Percentiles rank a stretch among this genome's conserved stretches.
Evolutionary conservation across 2,888 invertebrate genomes (phyloP).

Genomic region (Noctua janthina): DNA sequence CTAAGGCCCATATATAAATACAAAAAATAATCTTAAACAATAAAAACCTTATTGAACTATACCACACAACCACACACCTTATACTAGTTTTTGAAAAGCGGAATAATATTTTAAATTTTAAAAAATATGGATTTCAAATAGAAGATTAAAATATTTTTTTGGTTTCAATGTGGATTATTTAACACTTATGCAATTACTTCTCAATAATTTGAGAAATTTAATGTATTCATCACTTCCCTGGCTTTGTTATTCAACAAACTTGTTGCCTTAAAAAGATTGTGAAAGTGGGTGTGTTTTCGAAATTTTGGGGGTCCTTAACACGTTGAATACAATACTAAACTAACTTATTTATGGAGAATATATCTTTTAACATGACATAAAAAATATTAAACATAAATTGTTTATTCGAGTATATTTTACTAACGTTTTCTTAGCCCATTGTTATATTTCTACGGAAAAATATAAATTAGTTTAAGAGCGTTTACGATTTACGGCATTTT

Average conservation of each 20-base stretch:
- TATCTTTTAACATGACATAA: background rate
- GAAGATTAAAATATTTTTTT: background rate
- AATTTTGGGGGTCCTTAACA: conserved; percentile 1
- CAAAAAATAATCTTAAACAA: too few species aligned
- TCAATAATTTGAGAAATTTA: conserved; percentile 42
- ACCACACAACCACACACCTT: too few species aligned
- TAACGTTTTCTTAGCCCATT: background rate
- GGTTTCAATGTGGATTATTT: background rate
- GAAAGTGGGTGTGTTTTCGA: conserved; percentile 53
- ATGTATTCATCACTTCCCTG: conserved; percentile 37
- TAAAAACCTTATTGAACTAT: too few species aligned
- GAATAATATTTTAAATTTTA: background rate
- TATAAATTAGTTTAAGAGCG: background rate
- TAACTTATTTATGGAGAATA: background rate
- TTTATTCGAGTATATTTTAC: background rate
- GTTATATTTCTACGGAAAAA: background rate
- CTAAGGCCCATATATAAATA: too few species aligned
- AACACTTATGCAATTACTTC: conserved; percentile 19
- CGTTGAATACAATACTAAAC: background rate
- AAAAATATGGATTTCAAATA: background rate
- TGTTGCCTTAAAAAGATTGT: conserved; percentile 42
- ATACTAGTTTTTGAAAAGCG: background rate
- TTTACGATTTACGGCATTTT: too few species aligned
- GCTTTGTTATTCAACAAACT: conserved; percentile 55
- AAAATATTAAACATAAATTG: background rate